These are phyloP conservation scores for Macrosiphum euphorbiae DNA, from an alignment of 2,888 invertebrate species.

Conservation along the genomic window DNA sequence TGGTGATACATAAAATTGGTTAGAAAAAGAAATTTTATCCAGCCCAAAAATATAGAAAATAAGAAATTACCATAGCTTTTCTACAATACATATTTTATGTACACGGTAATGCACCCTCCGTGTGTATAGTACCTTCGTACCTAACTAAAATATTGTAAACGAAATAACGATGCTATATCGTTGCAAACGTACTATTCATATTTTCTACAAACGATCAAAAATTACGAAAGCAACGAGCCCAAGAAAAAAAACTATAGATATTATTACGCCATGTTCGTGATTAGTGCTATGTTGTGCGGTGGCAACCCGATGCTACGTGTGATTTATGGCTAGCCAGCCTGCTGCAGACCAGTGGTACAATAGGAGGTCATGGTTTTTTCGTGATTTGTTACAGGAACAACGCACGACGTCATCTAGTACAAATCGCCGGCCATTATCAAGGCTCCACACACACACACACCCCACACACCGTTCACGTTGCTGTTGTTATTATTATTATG, in stretches of 20 bases:
- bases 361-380: constrained; percentile 30
- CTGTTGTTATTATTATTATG: not conserved
- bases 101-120: no score
- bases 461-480: not conserved
- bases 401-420: constrained; percentile 9
- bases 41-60: no score
- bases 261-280: not conserved
- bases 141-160: not conserved
- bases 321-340: constrained; percentile 26
- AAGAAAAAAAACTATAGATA: not conserved
- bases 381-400: constrained; percentile 26
- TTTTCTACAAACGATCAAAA: not conserved
- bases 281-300: not conserved
- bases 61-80: no score
- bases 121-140: no score
- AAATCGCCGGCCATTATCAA: constrained; percentile 45
- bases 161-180: not conserved
- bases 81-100: not conserved
- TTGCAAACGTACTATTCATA: not conserved
- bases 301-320: not conserved
- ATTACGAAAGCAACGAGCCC: not conserved
- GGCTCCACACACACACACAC: not conserved
- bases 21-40: no score
- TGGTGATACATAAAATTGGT: no score
- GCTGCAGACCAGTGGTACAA: not conserved